These are phyloP conservation scores for Papilio xuthus DNA, from an alignment of 1,140 invertebrate species.

Conservation along the genomic window DNA sequence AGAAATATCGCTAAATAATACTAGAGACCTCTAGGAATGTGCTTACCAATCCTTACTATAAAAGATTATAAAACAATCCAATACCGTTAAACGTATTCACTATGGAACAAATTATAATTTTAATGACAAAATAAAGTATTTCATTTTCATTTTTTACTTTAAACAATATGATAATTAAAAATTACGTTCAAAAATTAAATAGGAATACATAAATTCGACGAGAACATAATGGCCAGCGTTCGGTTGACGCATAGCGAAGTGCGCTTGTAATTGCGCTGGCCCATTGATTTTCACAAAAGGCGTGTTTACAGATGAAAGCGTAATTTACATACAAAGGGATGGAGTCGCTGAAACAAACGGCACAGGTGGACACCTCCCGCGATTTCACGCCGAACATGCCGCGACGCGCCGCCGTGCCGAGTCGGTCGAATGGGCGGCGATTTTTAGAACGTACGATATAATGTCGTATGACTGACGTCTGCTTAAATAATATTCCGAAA, in stretches of 20 bases:
- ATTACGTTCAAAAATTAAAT: background rate
- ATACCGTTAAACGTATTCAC: background rate
- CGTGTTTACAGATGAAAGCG: constrained; percentile 42
- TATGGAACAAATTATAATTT: background rate
- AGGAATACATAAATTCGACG: background rate
- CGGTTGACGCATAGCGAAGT: constrained; percentile 30
- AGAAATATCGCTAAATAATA: too few relatives aligned
- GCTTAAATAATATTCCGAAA: constrained; percentile 6
- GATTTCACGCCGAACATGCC: constrained; percentile 47
- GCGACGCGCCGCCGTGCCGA: background rate
- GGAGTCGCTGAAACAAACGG: constrained; percentile 46
- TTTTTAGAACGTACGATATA: constrained; percentile 41
- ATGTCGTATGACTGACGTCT: constrained; percentile 30
- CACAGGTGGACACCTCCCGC: constrained; percentile 50
- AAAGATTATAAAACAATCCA: background rate
- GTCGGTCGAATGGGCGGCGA: background rate
- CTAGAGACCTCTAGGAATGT: too few relatives aligned
- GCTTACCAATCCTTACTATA: too few relatives aligned
- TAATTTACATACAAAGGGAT: constrained; percentile 47
- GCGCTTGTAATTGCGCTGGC: constrained; percentile 36
- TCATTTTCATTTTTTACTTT: background rate
- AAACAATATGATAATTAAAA: background rate
- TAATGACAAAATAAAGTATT: background rate
- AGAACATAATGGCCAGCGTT: background rate
- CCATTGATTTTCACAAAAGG: constrained; percentile 38